phyloP scores from a whole-genome alignment of 2,888 invertebrate species.

The Oegoconia quadripuncta region DNA sequence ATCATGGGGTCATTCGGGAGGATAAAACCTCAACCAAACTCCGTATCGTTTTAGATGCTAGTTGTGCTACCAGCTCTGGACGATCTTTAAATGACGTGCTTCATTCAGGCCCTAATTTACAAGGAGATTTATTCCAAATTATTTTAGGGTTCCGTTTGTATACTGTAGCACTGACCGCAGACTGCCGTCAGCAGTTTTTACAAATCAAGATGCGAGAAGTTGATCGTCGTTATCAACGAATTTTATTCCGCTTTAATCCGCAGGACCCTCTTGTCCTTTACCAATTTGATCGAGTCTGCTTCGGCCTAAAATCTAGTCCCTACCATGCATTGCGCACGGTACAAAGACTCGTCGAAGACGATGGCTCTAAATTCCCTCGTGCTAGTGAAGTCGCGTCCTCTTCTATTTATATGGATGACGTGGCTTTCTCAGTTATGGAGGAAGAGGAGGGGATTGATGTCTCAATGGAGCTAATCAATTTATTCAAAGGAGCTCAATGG shows the following conservation, averaged over 20 bases:
- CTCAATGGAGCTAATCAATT: not conserved
- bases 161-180: not conserved
- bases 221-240: not conserved
- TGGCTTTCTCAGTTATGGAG: not conserved
- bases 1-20: not conserved
- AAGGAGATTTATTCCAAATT: not conserved
- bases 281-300: slow-evolving; percentile 2
- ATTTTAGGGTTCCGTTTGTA: not conserved
- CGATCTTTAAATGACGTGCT: not conserved
- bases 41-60: not conserved
- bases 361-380: not conserved
- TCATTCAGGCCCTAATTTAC: not conserved
- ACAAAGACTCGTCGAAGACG: not conserved
- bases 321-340: not conserved
- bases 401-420: not conserved
- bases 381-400: not conserved
- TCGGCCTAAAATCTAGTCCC: not conserved
- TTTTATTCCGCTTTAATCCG: not conserved
- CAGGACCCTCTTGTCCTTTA: not conserved
- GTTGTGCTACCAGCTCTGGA: too few species aligned
- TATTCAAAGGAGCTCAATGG: not conserved
- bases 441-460: not conserved
- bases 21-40: not conserved
- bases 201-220: not conserved
- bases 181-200: slow-evolving; percentile 1